These are phyloP conservation scores for Trisateles emortualis DNA, from an alignment of 2,888 invertebrate species.

Conservation along the genomic window DNA sequence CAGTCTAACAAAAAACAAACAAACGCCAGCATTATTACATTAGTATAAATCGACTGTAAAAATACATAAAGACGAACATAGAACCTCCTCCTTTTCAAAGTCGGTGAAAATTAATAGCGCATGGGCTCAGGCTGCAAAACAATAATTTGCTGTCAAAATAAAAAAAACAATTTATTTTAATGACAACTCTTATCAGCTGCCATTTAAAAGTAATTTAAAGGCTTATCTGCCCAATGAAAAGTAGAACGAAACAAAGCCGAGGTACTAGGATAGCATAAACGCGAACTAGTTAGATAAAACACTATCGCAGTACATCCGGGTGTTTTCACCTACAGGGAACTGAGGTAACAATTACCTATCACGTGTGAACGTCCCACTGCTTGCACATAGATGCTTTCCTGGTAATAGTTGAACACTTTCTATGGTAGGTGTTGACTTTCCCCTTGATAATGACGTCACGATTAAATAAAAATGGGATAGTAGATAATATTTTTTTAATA, in stretches of 20 bases:
- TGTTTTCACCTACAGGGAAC: constrained; percentile 75
- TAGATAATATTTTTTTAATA: too few relatives aligned
- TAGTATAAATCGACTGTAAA: too few relatives aligned
- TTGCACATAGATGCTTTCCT: constrained; percentile 62
- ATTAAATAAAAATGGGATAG: constrained; percentile 9
- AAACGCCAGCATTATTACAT: too few relatives aligned
- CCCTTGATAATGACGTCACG: constrained; percentile 27
- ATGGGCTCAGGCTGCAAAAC: constrained; percentile 1
- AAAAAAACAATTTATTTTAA: neutral
- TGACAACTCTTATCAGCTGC: neutral
- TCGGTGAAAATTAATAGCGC: too few relatives aligned
- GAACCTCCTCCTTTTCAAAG: too few relatives aligned
- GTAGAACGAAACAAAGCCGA: constrained; percentile 45
- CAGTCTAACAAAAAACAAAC: too few relatives aligned
- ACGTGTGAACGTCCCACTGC: constrained; percentile 72
- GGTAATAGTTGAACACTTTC: constrained; percentile 68
- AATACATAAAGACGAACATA: too few relatives aligned
- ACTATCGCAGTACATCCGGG: constrained; percentile 74
- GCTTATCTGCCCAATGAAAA: constrained; percentile 31
- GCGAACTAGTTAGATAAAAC: constrained; percentile 68
- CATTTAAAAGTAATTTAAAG: constrained; percentile 4
- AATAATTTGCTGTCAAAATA: neutral
- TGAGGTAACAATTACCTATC: constrained; percentile 67
- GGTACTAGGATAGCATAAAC: constrained; percentile 61
- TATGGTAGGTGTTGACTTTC: constrained; percentile 52